These are phyloP conservation scores for Gadopsis bispinosus DNA, from an alignment of 2,797 vertebrate species.

Conservation along the genomic window DNA sequence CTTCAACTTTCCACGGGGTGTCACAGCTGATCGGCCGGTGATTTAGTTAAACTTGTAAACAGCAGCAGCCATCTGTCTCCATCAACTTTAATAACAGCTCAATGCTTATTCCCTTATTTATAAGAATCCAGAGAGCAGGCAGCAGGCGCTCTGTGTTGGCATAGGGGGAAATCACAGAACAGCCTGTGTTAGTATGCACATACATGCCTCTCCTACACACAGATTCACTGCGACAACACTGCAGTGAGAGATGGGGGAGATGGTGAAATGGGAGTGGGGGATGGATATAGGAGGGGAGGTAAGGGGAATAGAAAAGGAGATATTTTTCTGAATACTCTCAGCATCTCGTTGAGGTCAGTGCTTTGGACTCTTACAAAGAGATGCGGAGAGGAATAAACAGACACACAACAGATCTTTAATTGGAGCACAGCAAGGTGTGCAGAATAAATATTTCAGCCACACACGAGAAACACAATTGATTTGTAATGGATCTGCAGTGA, in stretches of 20 bases:
- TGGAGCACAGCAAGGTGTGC: constrained; percentile 57
- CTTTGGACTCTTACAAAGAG: constrained; percentile 40
- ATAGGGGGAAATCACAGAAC: constrained; percentile 51
- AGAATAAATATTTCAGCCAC: constrained; percentile 67
- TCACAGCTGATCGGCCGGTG: constrained; percentile 69
- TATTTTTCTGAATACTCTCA: constrained; percentile 70
- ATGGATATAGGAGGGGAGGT: constrained; percentile 30
- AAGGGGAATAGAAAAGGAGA: constrained; percentile 44
- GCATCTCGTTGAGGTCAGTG: constrained; percentile 68
- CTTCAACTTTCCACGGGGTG: constrained; percentile 66
- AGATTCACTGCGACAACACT: constrained; percentile 82
- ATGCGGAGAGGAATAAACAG: constrained; percentile 43
- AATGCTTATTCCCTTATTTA: constrained; percentile 78
- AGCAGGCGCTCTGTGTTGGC: constrained; percentile 61
- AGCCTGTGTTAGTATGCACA: constrained; percentile 83
- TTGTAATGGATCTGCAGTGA: constrained; percentile 58
- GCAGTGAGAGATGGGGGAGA: constrained; percentile 75
- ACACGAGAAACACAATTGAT: constrained; percentile 53
- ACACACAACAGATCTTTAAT: constrained; percentile 61
- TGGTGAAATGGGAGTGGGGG: constrained; percentile 65
- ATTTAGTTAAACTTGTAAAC: constrained; percentile 82
- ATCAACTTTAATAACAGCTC: constrained; percentile 79
- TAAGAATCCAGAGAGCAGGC: constrained; percentile 65
- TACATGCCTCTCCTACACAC: constrained; percentile 79
- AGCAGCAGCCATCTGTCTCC: constrained; percentile 83